phyloP scores from a whole-genome alignment of 2,113 vertebrate genomes.

The Dipodomys spectabilis region DNA sequence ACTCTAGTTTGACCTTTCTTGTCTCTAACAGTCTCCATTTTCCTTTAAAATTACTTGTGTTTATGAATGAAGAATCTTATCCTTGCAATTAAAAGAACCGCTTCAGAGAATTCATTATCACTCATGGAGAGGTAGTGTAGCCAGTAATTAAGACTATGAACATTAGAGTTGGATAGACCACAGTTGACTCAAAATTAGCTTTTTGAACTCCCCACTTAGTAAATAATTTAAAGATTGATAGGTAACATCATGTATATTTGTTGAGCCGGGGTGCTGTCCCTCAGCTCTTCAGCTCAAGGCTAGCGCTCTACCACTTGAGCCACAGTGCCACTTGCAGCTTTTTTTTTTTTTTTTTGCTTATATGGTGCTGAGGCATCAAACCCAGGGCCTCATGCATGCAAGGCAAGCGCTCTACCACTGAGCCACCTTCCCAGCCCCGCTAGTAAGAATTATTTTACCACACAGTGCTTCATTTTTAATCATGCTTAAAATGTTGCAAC shows the following conservation, averaged over 20 bases:
- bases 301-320: too few relatives aligned
- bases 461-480: background rate
- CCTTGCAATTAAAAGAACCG: background rate
- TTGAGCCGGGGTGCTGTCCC: too few relatives aligned
- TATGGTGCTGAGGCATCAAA: too few relatives aligned
- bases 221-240: background rate
- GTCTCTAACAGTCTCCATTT: background rate
- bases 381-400: too few relatives aligned
- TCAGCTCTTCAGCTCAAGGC: too few relatives aligned
- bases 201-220: background rate
- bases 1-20: background rate
- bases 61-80: background rate
- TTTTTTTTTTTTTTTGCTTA: too few relatives aligned
- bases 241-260: background rate
- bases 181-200: background rate
- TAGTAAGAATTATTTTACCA: background rate
- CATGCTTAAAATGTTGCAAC: background rate
- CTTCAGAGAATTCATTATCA: background rate
- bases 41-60: conserved; percentile 9
- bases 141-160: background rate
- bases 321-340: too few relatives aligned
- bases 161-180: background rate
- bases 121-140: background rate
- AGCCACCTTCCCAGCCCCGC: too few relatives aligned
- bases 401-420: too few relatives aligned